Evolutionary conservation across 2,113 vertebrate genomes (phyloP).

Genomic region (Chrysemys picta): DNA sequence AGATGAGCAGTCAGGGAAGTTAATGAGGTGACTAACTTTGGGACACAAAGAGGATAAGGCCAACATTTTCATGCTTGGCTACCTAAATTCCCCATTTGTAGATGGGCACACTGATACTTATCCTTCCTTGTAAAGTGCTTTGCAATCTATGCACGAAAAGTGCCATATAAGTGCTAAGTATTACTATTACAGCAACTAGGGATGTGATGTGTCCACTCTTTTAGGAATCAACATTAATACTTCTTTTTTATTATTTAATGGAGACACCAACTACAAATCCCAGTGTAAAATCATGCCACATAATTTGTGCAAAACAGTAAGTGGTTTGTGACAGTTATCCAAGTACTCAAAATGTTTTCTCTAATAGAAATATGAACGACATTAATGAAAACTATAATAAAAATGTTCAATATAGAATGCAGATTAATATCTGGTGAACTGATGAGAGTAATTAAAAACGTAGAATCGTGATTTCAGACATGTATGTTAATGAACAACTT

Average conservation of each 20-base stretch:
- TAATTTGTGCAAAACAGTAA: background rate
- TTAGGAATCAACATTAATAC: background rate
- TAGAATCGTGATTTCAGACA: background rate
- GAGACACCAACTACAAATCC: constrained; percentile 1
- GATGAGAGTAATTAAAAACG: background rate
- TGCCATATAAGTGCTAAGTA: background rate
- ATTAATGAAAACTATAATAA: background rate
- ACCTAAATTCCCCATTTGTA: background rate
- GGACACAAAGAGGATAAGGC: background rate
- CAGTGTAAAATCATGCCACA: background rate
- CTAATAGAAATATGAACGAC: background rate
- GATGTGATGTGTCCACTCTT: background rate
- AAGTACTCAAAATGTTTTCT: background rate
- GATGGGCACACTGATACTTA: background rate
- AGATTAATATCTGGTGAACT: background rate
- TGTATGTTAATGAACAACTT: background rate
- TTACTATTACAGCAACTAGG: background rate
- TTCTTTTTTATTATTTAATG: background rate
- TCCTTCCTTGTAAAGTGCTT: background rate
- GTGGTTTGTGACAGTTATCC: background rate
- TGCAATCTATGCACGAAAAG: background rate
- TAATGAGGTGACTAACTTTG: background rate
- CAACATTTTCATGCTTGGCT: background rate
- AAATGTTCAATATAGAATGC: background rate
- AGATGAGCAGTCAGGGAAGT: background rate